These are phyloP conservation scores for Oncopodura yosiiana DNA, from an alignment of 1,140 invertebrate species.

Conservation along the genomic window DNA sequence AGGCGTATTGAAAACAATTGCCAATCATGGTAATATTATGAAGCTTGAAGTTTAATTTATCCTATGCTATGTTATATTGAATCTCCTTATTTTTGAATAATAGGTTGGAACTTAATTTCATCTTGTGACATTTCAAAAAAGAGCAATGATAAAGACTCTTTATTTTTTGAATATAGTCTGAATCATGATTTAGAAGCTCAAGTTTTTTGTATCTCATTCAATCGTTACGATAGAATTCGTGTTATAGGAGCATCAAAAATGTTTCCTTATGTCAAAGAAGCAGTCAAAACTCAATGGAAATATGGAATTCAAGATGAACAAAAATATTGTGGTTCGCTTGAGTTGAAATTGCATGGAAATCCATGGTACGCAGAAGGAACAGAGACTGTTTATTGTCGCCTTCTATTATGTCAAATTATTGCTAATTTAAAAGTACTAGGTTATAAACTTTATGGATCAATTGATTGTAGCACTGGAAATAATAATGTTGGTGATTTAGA, in stretches of 20 bases:
- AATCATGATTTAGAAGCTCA: slow-evolving; percentile 23
- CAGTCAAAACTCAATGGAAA: slow-evolving; percentile 10
- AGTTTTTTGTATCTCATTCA: slow-evolving; percentile 25
- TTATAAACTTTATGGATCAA: slow-evolving; percentile 23
- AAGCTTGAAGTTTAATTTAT: too few relatives aligned
- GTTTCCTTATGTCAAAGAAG: slow-evolving; percentile 17
- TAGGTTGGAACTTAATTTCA: slow-evolving; percentile 23
- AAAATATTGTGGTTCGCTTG: slow-evolving; percentile 14
- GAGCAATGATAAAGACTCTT: slow-evolving; percentile 14
- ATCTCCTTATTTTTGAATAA: too few relatives aligned
- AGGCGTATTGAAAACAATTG: too few relatives aligned
- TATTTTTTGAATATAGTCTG: slow-evolving; percentile 26
- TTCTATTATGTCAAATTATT: slow-evolving; percentile 17
- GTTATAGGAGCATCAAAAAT: slow-evolving; percentile 16
- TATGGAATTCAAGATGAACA: slow-evolving; percentile 21
- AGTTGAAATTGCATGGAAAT: slow-evolving; percentile 21
- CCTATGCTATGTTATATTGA: too few relatives aligned
- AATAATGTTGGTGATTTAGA: slow-evolving; percentile 9
- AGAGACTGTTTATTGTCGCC: slow-evolving; percentile 6
- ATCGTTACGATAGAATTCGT: slow-evolving; percentile 17
- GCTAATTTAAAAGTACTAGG: slow-evolving; percentile 14
- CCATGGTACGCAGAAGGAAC: slow-evolving; percentile 18
- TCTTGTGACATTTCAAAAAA: slow-evolving; percentile 21
- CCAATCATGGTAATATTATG: too few relatives aligned
- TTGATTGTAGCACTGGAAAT: slow-evolving; percentile 8